Percentiles rank a stretch among this genome's conserved stretches.
Conservation (phyloP, 1,140 invertebrate genomes). For the Neomicropteryx cornuta region DNA sequence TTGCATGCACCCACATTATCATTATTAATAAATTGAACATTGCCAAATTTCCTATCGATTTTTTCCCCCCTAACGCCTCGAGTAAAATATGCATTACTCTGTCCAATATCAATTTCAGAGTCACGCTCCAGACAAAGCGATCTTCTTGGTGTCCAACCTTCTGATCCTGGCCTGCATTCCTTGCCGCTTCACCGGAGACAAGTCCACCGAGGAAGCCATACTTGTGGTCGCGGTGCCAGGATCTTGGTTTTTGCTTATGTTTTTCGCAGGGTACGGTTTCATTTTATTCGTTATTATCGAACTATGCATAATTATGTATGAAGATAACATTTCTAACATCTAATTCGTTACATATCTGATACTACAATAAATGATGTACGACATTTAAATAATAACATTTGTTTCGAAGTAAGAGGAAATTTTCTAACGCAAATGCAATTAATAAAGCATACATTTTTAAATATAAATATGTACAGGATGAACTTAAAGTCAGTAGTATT, state of each 20-base stretch:
- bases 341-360: not conserved
- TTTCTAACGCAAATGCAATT: no score
- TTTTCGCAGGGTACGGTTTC: conserved; percentile 86
- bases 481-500: no score
- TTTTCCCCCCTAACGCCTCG: no score
- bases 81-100: no score
- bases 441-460: no score
- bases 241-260: conserved; percentile 95
- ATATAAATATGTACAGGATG: no score
- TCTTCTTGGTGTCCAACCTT: conserved; percentile 88
- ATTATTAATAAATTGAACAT: conserved; percentile 22
- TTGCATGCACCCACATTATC: not conserved
- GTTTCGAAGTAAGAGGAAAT: not conserved
- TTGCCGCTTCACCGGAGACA: conserved; percentile 62
- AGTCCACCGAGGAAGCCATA: conserved; percentile 80
- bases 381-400: not conserved
- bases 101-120: no score
- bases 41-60: no score
- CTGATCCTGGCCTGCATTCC: conserved; percentile 89
- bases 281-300: conserved; percentile 2
- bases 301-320: not conserved
- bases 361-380: not conserved
- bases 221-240: conserved; percentile 86
- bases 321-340: not conserved
- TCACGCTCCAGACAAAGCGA: conserved; percentile 87